Evolutionary conservation across 2,113 vertebrate genomes (phyloP), one percentile per base, ranked within the genome.

Genomic region (Lota lota): DNA sequence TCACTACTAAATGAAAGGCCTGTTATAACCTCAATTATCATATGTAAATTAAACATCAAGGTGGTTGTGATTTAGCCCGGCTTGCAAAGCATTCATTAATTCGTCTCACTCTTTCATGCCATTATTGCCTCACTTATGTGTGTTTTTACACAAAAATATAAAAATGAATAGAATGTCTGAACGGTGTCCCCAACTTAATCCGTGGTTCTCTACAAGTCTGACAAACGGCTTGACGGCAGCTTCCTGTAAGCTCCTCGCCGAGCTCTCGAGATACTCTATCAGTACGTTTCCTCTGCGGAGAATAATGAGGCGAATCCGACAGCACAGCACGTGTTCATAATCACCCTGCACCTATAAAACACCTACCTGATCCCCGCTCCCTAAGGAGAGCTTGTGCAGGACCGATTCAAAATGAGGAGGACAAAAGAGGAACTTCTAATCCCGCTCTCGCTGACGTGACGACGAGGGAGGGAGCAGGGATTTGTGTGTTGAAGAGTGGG

Each of bases 281-380:
- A 73, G 63, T 71, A 66, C 66, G 36, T 58, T 51, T 36, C 64
- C 68, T 51, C 77, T 72, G 78, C 78, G 66, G 68, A 79, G 81
- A 85, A 82, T 86, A 75, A 88, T 75, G 71, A 61, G 40, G 40
- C 40, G 10, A 11, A 47, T 47, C 62, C 80, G 72, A 81, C 74
- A 82, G 40, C 67, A 2, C 22, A 82, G 74, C 77, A 64, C 36
- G 60, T 66, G 61, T 72, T 81, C 68, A 61, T 75, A 67, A 80
- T 85, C 75, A 80, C 79, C 82, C 73, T 62, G 70, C 33, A 77
- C 87, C 88, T 87, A 85, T 85, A 85, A 86, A 86, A 83, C 70
- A 79, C 69, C 78, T 73, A 84, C 84, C 84, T 89, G 83, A 79
- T 84, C 87, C 76, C 16, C 65, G 67, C 68, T 77, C 79, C 84